Base-by-base conservation (phyloP, 2,113 vertebrate genomes). In the Thymallus thymallus region DNA sequence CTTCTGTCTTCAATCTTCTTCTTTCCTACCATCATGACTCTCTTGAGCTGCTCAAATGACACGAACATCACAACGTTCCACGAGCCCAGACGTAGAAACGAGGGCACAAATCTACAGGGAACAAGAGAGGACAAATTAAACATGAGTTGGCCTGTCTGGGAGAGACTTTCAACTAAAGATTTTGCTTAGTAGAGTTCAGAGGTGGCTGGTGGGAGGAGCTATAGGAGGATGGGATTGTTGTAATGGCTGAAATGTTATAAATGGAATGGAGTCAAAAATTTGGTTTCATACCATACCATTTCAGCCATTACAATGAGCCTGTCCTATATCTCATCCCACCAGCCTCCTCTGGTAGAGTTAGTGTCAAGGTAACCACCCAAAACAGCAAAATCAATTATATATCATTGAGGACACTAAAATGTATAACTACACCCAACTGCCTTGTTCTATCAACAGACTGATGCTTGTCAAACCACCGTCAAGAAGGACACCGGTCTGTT, bases 21-120 rank as follows among this genome's bases (percentile, higher is more conserved):
- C 84, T 90, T 93, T 14, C 90, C 86, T 72, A 86, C 78, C 93
- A 94, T 94, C 92, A 94, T 93, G 71, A 88, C 91, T 71, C 93
- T 86, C 82, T 94, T 94, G 68, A 94, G 90, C 86, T 94, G 93
- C 81, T 94, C 93, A 7, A 93, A 94, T 0, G 93, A 91, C 45
- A 94, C 93, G 16, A 94, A 94, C 93, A 94, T 94, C 61, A 94
- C 91, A 0, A 94, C 55, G 22, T 94, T 94, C 93, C 93, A 94
- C 0, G 93, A 94, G 51, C 93, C 93, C 85, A 94, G 60, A 76
- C 93, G 85, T 70, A 94, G 87, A 65, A 93, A 94, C 0, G 93
- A 94, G 0, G 93, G 93, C 14, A 94, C 86, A 60, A 94, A 94
- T 26, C 93, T 94, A 35, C 22, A 73, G 26, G 32, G 32, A 64